Evolutionary conservation across 2,797 vertebrate genomes (phyloP).

Genomic region (Gobionotothen gibberifrons): DNA sequence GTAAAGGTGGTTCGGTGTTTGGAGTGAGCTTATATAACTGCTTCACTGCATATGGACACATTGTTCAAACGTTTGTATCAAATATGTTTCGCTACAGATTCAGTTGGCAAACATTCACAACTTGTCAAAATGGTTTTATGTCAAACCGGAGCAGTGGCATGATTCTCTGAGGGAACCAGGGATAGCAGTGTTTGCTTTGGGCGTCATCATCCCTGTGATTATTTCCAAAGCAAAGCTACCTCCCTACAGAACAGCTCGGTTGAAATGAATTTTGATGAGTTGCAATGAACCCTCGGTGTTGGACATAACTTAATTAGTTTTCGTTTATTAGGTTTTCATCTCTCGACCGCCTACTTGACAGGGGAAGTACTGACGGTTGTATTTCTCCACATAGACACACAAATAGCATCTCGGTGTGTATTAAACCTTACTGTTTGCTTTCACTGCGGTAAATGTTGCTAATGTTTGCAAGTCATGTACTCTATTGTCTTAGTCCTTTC

Average conservation of each 20-base stretch:
- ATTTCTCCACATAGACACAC: neutral
- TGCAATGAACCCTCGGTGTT: constrained; percentile 34
- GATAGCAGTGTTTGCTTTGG: constrained; percentile 17
- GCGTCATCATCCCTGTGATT: constrained; percentile 15
- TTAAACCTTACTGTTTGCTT: neutral
- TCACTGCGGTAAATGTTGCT: neutral
- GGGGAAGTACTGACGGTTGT: neutral
- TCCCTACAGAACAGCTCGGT: constrained; percentile 23
- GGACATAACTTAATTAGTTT: constrained; percentile 40
- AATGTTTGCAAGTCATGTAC: constrained; percentile 13
- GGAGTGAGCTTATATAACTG: neutral
- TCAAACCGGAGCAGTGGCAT: neutral
- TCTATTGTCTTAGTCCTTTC: constrained; percentile 24
- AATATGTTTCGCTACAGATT: too few species aligned
- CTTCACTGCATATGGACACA: neutral
- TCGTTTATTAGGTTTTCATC: constrained; percentile 34
- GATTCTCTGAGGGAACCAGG: neutral
- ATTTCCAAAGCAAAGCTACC: constrained; percentile 34
- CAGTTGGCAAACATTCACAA: neutral
- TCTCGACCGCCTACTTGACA: neutral
- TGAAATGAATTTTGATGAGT: constrained; percentile 46
- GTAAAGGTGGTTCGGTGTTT: neutral
- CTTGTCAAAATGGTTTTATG: neutral
- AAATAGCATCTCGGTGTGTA: neutral
- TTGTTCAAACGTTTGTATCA: neutral